Evolutionary conservation across 92 coral and sea anemone genomes (phyloP), one percentile per base, ranked within the genome.

Genomic region (Epizoanthus rinbou): DNA sequence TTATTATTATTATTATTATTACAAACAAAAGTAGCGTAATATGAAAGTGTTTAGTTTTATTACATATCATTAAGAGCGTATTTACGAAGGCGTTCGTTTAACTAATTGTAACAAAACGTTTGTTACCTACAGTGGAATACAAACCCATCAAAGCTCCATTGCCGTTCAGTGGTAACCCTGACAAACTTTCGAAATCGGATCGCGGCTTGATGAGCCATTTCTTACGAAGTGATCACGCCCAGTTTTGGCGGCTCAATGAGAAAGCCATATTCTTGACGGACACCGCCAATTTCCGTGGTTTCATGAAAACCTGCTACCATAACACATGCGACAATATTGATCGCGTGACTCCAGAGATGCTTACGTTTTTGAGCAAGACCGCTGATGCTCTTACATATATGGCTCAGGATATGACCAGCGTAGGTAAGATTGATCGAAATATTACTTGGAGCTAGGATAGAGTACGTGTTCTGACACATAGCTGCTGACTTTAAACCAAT

Each of bases 261-360:
- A 84, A 50, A 64, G 92, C 95, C 69, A 68, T 91, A 16, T 83
- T 84, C 73, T 54, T 93, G 54, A 88, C 91, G 2, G 97, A 93
- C 43, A 90, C 91, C 22, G 94, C 94, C n/a, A 39, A 88, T 63
- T 88, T 84, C 68, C 86, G 97, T 21, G 97, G 94, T 22, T 76
- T 33, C 66, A 93, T 93, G 97, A 14, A 16, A 6, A 33, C 45
- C 9, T 93, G 97, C 82, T 93, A 93, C 57, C 95, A 92, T 69
- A 13, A 82, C 62, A 9, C 31, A 25, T 89, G 92, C 80, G 92
- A 89, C 87, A 73, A 64, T 73, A 86, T 89, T 85, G 33, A 45
- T 52, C 89, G 76, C 76, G 92, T 89, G 71, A 89, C 92, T 24
- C 85, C 87, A 3, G 85, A 86, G 53, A 86, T 75, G 87, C 54